Base-by-base conservation (phyloP, 2,797 vertebrate genomes). In the Argyrosomus regius region DNA sequence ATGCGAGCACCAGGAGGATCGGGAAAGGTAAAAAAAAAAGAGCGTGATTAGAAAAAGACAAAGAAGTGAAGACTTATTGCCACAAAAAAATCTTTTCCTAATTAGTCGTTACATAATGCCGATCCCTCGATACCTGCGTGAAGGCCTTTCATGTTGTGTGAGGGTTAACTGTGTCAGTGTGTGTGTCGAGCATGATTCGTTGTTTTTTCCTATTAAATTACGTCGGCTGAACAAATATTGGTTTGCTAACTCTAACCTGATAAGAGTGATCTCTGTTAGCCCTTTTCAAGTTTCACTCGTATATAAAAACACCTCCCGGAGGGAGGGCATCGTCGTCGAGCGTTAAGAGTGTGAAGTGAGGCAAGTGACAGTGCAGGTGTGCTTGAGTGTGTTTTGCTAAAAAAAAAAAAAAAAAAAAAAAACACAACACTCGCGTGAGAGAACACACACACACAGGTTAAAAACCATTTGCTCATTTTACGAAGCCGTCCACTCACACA, bases 361-460 rank as follows among this genome's bases (percentile, higher is more conserved):
- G 76, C 87, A 77, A 90, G 87, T 84, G 87, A 88, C 85, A 78
- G 89, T 92, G 93, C 85, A 88, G 85, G 87, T 90, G 90, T 90
- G 87, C 85, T 87, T 59, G 59, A 77, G 85, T 81, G 89, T 61
- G 35, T 87, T 72, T 81, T 14, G 35, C 79, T 63, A 66, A 84
- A 14, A 45, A 12, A 45, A 45, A 12, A 3, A 31, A 31, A 41
- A 12, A 43, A 45, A 45, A 12, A 45, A 26, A 89, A 45, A 26
- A 89, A 82, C 75, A 80, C 59, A 65, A 81, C 84, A 75, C 87
- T 86, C 75, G 64, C 10, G 50, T 86, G 86, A 91, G 67, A 81
- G 35, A 35, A 35, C 35, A 84, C 85, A 84, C 83, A 84, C 83
- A 86, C 81, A 70, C 75, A 65, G 68, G 77, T 87, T 90, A 82